Percentiles rank a stretch among this genome's conserved stretches.
Conservation (phyloP, 1,140 invertebrate species). For the Andrena cerasifolii region DNA sequence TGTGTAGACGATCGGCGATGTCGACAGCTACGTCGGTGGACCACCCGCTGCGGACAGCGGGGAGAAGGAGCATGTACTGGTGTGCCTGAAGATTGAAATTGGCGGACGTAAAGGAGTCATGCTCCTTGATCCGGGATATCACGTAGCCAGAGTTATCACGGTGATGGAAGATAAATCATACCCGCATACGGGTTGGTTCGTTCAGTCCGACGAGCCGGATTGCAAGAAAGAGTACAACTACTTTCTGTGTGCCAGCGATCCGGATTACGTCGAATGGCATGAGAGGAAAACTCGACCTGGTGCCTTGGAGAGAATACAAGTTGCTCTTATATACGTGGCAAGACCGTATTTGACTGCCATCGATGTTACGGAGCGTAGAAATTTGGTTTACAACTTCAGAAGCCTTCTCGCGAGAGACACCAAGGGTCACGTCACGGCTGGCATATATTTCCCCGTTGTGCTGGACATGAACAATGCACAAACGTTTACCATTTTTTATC, state of each 20-base stretch:
- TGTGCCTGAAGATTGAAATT: conserved; percentile 89
- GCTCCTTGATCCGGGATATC: conserved; percentile 94
- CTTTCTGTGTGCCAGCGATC: conserved; percentile 85
- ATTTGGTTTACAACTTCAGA: conserved; percentile 94
- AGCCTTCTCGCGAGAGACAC: conserved; percentile 90
- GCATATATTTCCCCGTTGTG: conserved; percentile 90
- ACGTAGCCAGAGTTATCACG: conserved; percentile 91
- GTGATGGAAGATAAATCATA: conserved; percentile 92
- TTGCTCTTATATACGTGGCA: conserved; percentile 88
- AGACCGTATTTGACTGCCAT: conserved; percentile 91
- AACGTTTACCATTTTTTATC: conserved; percentile 90
- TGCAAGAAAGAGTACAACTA: conserved; percentile 93
- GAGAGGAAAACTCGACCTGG: conserved; percentile 87
- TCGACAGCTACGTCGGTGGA: conserved; percentile 86
- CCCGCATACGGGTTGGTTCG: conserved; percentile 95
- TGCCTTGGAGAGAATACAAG: conserved; percentile 79
- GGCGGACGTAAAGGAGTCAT: conserved; percentile 88
- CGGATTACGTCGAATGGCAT: conserved; percentile 91
- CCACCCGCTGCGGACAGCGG: conserved; percentile 85
- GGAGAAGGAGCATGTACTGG: conserved; percentile 95
- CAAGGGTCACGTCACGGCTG: conserved; percentile 91
- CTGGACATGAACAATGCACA: conserved; percentile 84
- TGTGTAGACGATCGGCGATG: conserved; percentile 84
- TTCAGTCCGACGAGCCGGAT: conserved; percentile 88
- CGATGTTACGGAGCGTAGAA: conserved; percentile 93